Evolutionary conservation across 2,888 invertebrate species (phyloP), one percentile per base, ranked within the genome.

Genomic region (Cyrtodaria siliqua): DNA sequence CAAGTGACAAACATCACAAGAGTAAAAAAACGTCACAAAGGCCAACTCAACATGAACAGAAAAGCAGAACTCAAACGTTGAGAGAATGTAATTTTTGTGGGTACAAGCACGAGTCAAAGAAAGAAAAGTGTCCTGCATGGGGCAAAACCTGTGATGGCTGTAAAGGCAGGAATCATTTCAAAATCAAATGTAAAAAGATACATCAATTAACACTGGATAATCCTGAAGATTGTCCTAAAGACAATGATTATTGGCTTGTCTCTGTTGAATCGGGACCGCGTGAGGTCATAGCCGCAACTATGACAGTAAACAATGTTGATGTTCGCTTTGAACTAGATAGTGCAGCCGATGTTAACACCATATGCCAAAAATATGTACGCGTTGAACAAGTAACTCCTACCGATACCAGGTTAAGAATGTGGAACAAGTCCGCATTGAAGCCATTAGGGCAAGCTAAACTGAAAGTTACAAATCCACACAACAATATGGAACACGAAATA

Each of bases 51-150:
- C 8, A 52, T 23, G 52, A 52, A 23, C 23, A 52, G 4, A 52
- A 26, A 23, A 52, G 6, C 6, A 16, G 16, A 44, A n/a, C n/a
- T n/a, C 16, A 20, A 18, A 20, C n/a, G 16, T 26, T 20, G 26
- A 44, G 26, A 40, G 12, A 57, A 56, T 81, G 79, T 29, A 64
- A 57, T 20, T 77, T 77, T 24, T 82, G 80, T 72, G 79, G 80
- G 12, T 55, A 59, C n/a, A 53, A 27, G 29, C 82, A 80, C 72
- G 78, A 67, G 24, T 27, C 26, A 40, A 52, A 61, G 12, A 79
- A 74, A 42, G 64, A 73, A 44, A 63, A 66, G 18, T 83, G 78
- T 64, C 82, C 79, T 29, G 79, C 82, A n/a, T 85, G 70, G 61
- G 84, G 83, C 12, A 82, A 82, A 49, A 63, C 33, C 6, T 78